Conservation (phyloP, 2,797 vertebrate genomes). For the Macropus fuliginosus region DNA sequence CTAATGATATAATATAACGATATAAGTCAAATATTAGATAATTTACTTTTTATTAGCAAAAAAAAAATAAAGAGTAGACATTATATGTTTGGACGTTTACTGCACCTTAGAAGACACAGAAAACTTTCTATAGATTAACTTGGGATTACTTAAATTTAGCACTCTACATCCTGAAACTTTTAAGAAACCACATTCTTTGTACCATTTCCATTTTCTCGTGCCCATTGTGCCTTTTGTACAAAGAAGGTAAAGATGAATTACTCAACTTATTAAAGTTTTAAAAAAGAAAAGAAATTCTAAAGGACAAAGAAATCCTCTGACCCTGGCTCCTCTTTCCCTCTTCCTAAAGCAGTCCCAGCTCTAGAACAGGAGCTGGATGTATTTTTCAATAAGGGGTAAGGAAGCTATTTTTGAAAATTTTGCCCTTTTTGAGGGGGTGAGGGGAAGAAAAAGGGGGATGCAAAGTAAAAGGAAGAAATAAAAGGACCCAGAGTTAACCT, state of each 20-base stretch:
- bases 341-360: background rate
- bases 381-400: background rate
- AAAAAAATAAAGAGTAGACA: background rate
- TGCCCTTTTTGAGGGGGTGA: background rate
- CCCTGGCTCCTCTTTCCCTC: background rate
- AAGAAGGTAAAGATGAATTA: background rate
- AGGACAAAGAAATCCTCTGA: background rate
- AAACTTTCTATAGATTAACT: background rate
- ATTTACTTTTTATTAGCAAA: background rate
- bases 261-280: background rate
- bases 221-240: background rate
- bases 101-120: background rate
- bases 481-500: background rate
- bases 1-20: background rate
- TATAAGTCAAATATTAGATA: background rate
- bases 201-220: background rate
- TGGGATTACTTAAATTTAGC: background rate
- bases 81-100: background rate
- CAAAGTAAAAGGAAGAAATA: background rate
- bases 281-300: background rate
- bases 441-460: background rate
- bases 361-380: background rate
- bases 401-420: background rate
- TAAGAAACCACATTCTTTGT: background rate
- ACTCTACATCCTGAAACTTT: background rate